Evolutionary conservation across 2,888 invertebrate species (phyloP), one percentile per base, ranked within the genome.

Genomic region (Agonopterix arenella): DNA sequence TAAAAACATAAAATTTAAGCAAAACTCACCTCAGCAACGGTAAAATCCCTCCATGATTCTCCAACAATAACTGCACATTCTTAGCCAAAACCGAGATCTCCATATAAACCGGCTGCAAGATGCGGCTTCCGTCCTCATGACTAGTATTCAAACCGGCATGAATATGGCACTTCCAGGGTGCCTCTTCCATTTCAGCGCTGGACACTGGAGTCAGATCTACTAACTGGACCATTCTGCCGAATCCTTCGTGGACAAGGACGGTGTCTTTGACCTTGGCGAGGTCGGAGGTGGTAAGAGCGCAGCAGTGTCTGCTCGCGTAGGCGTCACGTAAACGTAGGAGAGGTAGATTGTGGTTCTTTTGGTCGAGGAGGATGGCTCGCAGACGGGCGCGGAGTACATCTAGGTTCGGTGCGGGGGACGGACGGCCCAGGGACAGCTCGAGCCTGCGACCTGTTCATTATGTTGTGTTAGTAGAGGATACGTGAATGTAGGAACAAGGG

Each of bases 251-350:
- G 7, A 88, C 78, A 0, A 83, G 46, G 0, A 88, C 94, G 0
- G 95, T 92, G 65, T 97, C 96, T 59, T 92, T 93, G 16, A 97
- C 90, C 66, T 93, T 92, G 51, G 92, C 92, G 45, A 95, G 84
- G 57, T 94, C 94, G 0, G 93, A 93, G 0, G 94, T 91, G 9
- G 93, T 93, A 4, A 94, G 88, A 0, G 94, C 93, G 56, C 93
- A 93, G 75, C 95, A 93, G 69, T 93, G 95, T 8, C 96, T 92
- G 61, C 93, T 93, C 59, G 96, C 96, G 73, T 95, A 95, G 53
- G 96, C 90, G 71, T 97, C 95, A 46, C 96, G 91, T 58, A 97
- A 92, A 66, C 95, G 93, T 62, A 96, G 93, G 0, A 97, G 84
- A 0, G 96, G 96, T 60, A 97, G 89, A 9, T 10, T 11, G n/a